Conservation (phyloP, 2,797 vertebrate species). For the Sebastes vulpes region DNA sequence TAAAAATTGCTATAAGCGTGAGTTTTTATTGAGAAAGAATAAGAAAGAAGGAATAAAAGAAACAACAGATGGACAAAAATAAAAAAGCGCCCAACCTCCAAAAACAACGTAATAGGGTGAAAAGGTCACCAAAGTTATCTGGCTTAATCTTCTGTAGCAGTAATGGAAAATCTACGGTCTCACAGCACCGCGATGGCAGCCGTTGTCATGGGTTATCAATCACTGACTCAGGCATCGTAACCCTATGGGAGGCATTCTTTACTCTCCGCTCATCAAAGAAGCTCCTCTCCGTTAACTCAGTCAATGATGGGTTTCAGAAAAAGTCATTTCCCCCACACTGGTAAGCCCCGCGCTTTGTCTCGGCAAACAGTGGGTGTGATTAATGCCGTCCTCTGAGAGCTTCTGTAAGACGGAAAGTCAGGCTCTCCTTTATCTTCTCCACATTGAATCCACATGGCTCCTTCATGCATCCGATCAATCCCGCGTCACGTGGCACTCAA, state of each 20-base stretch:
- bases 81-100: neutral
- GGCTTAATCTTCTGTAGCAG: slow-evolving; percentile 76
- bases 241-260: slow-evolving; percentile 72
- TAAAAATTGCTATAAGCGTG: neutral
- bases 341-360: slow-evolving; percentile 40
- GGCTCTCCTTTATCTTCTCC: slow-evolving; percentile 27
- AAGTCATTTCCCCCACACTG: slow-evolving; percentile 76
- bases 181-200: slow-evolving; percentile 38
- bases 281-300: slow-evolving; percentile 80
- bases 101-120: slow-evolving; percentile 34
- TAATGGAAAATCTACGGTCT: slow-evolving; percentile 66
- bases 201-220: slow-evolving; percentile 75
- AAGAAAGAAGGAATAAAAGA: neutral
- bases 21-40: neutral
- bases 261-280: slow-evolving; percentile 69
- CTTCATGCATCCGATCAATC: neutral
- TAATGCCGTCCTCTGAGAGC: slow-evolving; percentile 40
- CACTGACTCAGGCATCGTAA: slow-evolving; percentile 53
- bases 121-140: slow-evolving; percentile 67
- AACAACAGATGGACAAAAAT: neutral
- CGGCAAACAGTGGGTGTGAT: slow-evolving; percentile 64
- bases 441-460: slow-evolving; percentile 23
- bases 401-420: slow-evolving; percentile 20
- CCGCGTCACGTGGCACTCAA: neutral
- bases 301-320: slow-evolving; percentile 78